Base-by-base conservation (phyloP, 2,888 invertebrate species). In the Drosophila infuscata region DNA sequence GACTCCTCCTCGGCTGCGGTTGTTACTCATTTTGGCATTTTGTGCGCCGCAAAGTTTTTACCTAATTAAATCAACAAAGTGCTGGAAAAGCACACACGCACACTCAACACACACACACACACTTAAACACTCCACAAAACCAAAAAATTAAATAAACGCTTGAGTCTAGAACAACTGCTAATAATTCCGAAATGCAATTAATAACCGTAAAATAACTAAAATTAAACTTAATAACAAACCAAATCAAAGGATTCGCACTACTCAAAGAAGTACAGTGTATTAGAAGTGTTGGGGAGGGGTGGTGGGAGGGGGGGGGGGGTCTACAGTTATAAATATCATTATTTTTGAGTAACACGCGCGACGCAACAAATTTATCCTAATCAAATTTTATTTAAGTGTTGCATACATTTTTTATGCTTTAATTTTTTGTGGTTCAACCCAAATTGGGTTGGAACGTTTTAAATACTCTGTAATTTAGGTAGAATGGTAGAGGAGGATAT, bases 41-140 rank as follows among this genome's bases (percentile, higher is more conserved):
- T 79, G 51, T 78, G 32, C 25, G 81, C 70, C 78, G 58, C 89
- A 78, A 78, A 76, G 71, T 79, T 88, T 86, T 89, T 89, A 69
- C 70, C 86, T 85, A 85, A 89, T 85, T 85, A 89, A 89, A 75
- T 80, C 81, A 76, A 77, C 81, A 75, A 88, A 83, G 61, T 60
- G 78, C 17, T 77, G 80, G 62, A 57, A 71, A 83, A 74, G 33
- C 11, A 49, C 20, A 33, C 15, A 30, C 29, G 8, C n/a, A 20
- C 48, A 29, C 43, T 15, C 49, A 49, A 43, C 29, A 29, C 20
- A n/a, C 51, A 20, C 35, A 20, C 49, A 30, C n/a, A 20, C 9
- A 20, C 29, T 9, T 41, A 9, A n/a, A 33, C 57, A 29, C 20
- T 11, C 30, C 9, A 36, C 30, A 7, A 36, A 59, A 29, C 20